These are phyloP conservation scores for Tyria jacobaeae DNA, from an alignment of 2,888 invertebrate species.

Conservation along the genomic window DNA sequence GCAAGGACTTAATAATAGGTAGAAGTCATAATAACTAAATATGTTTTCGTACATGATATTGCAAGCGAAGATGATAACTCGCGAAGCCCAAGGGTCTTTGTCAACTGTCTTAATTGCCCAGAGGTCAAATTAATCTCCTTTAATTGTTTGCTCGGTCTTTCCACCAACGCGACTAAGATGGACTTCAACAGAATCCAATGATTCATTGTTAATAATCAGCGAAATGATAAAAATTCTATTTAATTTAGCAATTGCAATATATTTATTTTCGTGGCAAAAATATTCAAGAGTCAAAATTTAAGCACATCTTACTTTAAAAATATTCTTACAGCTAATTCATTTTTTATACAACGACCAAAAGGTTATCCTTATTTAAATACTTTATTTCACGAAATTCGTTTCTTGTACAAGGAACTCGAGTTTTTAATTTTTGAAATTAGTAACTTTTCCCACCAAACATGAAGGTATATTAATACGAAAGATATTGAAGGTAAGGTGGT, in stretches of 20 bases:
- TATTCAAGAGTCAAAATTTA: no score
- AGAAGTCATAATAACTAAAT: no score
- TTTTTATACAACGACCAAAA: no score
- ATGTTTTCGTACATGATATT: slow-evolving; percentile 5
- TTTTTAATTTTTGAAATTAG: no score
- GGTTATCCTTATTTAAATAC: no score
- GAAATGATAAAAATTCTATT: slow-evolving; percentile 8
- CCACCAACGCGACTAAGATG: slow-evolving; percentile 39
- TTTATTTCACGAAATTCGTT: no score
- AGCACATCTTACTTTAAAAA: no score
- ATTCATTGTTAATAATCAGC: slow-evolving; percentile 36
- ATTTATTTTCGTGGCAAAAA: no score
- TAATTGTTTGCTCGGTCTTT: slow-evolving; percentile 67
- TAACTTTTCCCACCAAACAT: no score
- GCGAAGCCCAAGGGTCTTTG: slow-evolving; percentile 45
- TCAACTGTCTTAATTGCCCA: slow-evolving; percentile 69
- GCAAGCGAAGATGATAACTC: background rate
- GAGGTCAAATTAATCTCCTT: slow-evolving; percentile 83
- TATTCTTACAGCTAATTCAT: no score
- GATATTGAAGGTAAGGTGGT: background rate
- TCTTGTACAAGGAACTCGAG: no score
- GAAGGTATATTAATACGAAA: background rate
- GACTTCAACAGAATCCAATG: slow-evolving; percentile 50
- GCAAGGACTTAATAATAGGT: no score
- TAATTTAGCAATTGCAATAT: slow-evolving; percentile 1